Evolutionary conservation across 2,888 invertebrate species (phyloP).

Genomic region (Melieria picta): DNA sequence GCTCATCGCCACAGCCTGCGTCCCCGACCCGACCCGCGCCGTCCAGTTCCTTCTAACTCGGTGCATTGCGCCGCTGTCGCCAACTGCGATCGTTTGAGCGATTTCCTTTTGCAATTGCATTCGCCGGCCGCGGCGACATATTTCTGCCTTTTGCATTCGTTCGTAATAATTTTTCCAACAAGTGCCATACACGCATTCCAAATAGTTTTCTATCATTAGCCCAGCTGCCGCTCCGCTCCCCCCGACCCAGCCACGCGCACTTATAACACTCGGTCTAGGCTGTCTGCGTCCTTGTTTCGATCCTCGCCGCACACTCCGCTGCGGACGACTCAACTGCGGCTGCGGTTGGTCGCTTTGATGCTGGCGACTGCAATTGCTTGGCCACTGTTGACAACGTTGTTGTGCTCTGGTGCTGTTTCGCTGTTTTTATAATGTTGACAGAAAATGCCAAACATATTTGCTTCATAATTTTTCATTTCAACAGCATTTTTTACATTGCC

Average conservation of each 20-base stretch:
- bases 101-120: too few species aligned
- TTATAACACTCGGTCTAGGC: neutral
- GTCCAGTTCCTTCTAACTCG: too few species aligned
- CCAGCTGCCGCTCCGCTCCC: neutral
- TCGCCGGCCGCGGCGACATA: too few species aligned
- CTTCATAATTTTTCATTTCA: constrained; percentile 30
- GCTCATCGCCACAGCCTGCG: too few species aligned
- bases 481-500: constrained; percentile 25
- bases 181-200: neutral
- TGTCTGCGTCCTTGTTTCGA: neutral
- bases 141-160: too few species aligned
- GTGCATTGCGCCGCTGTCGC: too few species aligned
- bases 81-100: too few species aligned
- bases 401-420: neutral
- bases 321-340: neutral
- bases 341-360: constrained; percentile 1
- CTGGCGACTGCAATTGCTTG: neutral
- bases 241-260: neutral
- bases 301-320: neutral
- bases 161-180: too few species aligned
- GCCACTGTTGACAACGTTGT: neutral
- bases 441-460: constrained; percentile 18
- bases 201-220: constrained; percentile 37
- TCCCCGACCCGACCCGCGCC: too few species aligned
- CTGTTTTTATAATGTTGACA: neutral